A percentile compares a stretch with the other conserved stretches of the same genome.
Conservation (phyloP, 2,888 invertebrate species). For the Conchocele bisecta region DNA sequence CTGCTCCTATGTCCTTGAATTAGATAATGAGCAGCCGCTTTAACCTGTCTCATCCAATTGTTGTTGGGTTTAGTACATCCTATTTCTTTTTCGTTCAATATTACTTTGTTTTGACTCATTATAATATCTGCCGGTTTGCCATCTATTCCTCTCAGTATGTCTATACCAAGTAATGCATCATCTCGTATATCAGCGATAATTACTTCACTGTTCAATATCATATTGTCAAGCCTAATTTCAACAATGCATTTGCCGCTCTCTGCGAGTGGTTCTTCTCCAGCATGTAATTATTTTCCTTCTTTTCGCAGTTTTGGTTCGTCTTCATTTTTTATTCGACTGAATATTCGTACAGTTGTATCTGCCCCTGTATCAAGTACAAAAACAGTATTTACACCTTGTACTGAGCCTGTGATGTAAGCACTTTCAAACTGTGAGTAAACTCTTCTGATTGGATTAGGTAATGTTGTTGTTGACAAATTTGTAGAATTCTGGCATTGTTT, state of each 20-base stretch:
- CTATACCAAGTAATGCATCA: constrained; percentile 29
- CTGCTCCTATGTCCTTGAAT: constrained; percentile 30
- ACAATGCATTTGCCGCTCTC: constrained; percentile 7
- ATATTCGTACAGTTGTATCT: too few species aligned
- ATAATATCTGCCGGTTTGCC: too few species aligned
- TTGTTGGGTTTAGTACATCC: neutral
- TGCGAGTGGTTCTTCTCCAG: constrained; percentile 11
- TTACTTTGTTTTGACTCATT: too few species aligned
- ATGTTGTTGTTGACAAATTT: too few species aligned
- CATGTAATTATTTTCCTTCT: constrained; percentile 16
- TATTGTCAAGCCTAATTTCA: neutral
- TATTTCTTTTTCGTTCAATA: constrained; percentile 18
- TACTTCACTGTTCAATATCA: neutral
- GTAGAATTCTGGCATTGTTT: too few species aligned
- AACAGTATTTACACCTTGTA: too few species aligned
- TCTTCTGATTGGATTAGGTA: too few species aligned
- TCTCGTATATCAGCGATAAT: constrained; percentile 25
- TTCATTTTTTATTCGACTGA: too few species aligned
- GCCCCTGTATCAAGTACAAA: too few species aligned
- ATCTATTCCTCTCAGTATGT: constrained; percentile 15
- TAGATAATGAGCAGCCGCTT: constrained; percentile 14
- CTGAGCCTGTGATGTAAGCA: too few species aligned
- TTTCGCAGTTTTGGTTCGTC: constrained; percentile 1
- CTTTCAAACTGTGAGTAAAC: too few species aligned
- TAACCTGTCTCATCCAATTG: neutral